phyloP scores from a whole-genome alignment of 1,140 invertebrate species.

The Anthonomus grandis region DNA sequence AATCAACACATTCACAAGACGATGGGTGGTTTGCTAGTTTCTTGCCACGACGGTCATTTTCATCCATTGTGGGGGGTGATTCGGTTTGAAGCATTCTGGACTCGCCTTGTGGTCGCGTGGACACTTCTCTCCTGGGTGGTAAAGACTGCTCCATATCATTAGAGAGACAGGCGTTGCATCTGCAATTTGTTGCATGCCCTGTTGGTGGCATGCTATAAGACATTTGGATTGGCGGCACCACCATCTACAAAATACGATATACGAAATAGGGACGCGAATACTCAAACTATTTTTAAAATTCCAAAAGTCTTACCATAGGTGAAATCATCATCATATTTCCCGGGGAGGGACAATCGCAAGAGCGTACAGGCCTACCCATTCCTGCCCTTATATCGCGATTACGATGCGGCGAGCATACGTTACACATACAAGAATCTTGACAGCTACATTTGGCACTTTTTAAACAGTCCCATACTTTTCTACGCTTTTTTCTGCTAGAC shows the following conservation, averaged over 20 bases:
- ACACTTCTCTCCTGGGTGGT: no score
- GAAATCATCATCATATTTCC: conserved; percentile 2
- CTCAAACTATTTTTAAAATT: no score
- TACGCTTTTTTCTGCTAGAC: conserved; percentile 17
- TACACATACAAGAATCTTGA: conserved; percentile 21
- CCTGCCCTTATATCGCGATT: not conserved
- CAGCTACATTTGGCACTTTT: conserved; percentile 24
- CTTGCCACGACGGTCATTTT: not conserved
- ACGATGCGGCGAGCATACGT: conserved; percentile 17
- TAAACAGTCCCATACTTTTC: conserved; percentile 11
- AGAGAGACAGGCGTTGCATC: conserved; percentile 6
- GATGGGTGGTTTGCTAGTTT: conserved; percentile 11
- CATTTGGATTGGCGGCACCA: conserved; percentile 5
- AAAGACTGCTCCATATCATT: not conserved
- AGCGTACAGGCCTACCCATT: not conserved
- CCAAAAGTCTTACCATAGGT: not conserved
- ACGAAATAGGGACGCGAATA: not conserved
- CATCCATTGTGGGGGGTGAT: not conserved
- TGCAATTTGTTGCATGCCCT: conserved; percentile 3
- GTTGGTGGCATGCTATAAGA: conserved; percentile 7
- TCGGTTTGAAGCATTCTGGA: not conserved
- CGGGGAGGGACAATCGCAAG: conserved; percentile 14
- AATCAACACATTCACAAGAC: conserved; percentile 32
- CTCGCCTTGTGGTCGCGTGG: not conserved
- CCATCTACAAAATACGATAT: not conserved